A percentile compares a stretch with the other conserved stretches of the same genome.
Evolutionary conservation across 1,140 invertebrate genomes (phyloP).

Genomic region (Hyles euphorbiae): DNA sequence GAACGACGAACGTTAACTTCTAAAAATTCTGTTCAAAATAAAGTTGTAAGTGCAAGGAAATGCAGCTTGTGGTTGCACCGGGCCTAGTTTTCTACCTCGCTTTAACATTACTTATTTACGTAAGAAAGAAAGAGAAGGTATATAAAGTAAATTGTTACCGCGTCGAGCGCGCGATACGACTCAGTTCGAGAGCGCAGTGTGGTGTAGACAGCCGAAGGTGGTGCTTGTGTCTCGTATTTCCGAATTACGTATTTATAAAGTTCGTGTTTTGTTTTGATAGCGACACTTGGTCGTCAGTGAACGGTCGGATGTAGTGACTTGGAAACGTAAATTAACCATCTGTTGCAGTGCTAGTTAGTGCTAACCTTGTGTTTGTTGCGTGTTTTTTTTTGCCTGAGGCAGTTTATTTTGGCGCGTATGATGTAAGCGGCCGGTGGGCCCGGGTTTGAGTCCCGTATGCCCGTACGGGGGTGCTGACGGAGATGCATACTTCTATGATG

Average conservation of each 20-base stretch:
- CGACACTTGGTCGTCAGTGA: conserved; percentile 30
- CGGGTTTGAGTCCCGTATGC: conserved; percentile 52
- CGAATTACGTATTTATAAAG: conserved; percentile 64
- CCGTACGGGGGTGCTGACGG: conserved; percentile 34
- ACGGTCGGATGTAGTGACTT: conserved; percentile 21
- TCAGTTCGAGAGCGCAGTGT: conserved; percentile 46
- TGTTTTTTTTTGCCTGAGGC: conserved; percentile 44
- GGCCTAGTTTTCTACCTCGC: no score
- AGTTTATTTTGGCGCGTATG: conserved; percentile 64
- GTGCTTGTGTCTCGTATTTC: conserved; percentile 28
- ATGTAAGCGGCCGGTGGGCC: conserved; percentile 54
- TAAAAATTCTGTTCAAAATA: conserved; percentile 14
- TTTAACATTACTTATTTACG: not conserved
- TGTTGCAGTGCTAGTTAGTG: conserved; percentile 39
- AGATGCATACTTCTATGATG: conserved; percentile 69
- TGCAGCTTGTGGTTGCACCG: conserved; percentile 29
- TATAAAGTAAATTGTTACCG: conserved; percentile 30
- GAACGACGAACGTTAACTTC: conserved; percentile 8
- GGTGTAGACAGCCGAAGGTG: conserved; percentile 18
- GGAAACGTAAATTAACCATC: conserved; percentile 16
- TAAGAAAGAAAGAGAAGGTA: conserved; percentile 26
- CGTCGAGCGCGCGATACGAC: conserved; percentile 7
- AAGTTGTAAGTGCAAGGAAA: conserved; percentile 40
- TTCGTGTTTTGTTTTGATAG: conserved; percentile 59
- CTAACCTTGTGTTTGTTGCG: conserved; percentile 62